Evolutionary conservation across 2,113 vertebrate species (phyloP), one percentile per base, ranked within the genome.

Genomic region (Engystomops pustulosus): DNA sequence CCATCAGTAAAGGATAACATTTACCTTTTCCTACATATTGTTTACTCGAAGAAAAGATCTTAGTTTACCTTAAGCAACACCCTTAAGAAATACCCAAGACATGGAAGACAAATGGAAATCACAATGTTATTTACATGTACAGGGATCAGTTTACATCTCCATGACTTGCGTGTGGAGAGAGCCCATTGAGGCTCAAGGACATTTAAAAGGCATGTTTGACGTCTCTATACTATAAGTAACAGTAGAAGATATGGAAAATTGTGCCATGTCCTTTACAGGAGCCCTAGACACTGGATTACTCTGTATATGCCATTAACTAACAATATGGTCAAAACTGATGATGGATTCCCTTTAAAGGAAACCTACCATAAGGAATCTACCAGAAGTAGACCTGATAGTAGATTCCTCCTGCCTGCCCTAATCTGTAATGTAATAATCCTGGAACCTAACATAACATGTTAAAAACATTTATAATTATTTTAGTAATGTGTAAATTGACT

Each of bases 81-180:
- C 69, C n/a, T 71, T 65, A 65, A 65, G 60, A 23, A 47, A 36
- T 44, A 45, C 8, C 69, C n/a, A 38, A 45, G 70, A 72, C 70
- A 36, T 47, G 70, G 9, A 44, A 72, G 32, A 30, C 70, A 47
- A 72, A 72, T n/a, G 12, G 38, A 27, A 10, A 72, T 17, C n/a
- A 45, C 69, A 45, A 47, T 72, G 70, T 47, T 17, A 47, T 72
- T 25, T 72, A 72, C 38, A 72, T 1, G 23, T 47, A 47, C 41
- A 30, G 41, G 14, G 70, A 27, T 72, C 70, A 17, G 38, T 25
- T 72, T 72, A 72, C 70, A 47, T 72, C 70, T 47, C 12, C n/a
- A 47, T 17, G 23, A 8, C n/a, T 27, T 71, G 45, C 69, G 2
- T 25, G 23, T 47, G 44, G 5, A 30, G 23, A 47, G 14, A 72